Evolutionary conservation across 2,888 invertebrate species (phyloP).

Genomic region (Actias luna): DNA sequence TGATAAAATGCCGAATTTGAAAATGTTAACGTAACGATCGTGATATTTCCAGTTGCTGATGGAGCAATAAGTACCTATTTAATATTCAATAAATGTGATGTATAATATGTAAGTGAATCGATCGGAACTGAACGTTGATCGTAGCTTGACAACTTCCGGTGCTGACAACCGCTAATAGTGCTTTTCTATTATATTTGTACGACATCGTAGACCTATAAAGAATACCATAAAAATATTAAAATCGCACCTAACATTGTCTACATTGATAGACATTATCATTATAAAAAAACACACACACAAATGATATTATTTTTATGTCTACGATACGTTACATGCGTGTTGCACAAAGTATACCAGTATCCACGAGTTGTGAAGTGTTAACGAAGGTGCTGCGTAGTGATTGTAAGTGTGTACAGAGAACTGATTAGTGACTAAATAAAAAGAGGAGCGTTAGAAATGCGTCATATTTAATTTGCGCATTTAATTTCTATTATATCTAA

Average conservation of each 20-base stretch:
- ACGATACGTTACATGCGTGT: conserved; percentile 14
- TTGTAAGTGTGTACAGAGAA: conserved; percentile 53
- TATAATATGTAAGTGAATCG: conserved; percentile 65
- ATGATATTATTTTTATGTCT: conserved; percentile 20
- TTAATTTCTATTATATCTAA: conserved; percentile 18
- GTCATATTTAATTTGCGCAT: conserved; percentile 36
- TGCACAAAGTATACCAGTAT: conserved; percentile 44
- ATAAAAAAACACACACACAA: no score
- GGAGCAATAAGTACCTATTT: conserved; percentile 60
- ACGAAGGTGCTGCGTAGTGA: conserved; percentile 71
- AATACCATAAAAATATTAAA: background rate
- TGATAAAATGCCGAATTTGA: conserved; percentile 66
- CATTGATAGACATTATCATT: no score
- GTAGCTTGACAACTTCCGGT: conserved; percentile 59
- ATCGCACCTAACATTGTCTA: no score
- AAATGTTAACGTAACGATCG: conserved; percentile 62
- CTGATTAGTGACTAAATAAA: conserved; percentile 53
- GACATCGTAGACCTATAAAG: conserved; percentile 15
- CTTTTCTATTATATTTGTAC: conserved; percentile 9
- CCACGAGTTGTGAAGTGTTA: conserved; percentile 57
- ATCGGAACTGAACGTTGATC: conserved; percentile 55
- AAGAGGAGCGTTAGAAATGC: conserved; percentile 48
- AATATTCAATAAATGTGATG: conserved; percentile 75
- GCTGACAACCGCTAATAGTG: conserved; percentile 31
- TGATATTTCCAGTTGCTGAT: conserved; percentile 67